Base-by-base conservation (phyloP, 2,113 vertebrate genomes). In the Morone chrysops region DNA sequence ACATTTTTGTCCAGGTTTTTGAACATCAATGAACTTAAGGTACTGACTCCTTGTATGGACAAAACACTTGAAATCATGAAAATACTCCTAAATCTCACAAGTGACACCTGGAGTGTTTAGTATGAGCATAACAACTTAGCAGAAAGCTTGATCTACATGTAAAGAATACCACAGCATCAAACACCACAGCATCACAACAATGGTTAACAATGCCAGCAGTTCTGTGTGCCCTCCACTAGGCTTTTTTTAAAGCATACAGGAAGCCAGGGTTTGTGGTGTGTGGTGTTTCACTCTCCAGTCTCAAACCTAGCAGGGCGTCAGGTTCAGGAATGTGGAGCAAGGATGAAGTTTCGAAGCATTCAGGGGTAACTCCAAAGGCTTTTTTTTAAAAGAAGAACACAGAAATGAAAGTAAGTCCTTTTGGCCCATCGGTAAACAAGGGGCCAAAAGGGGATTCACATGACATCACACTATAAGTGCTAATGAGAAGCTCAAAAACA, bases 301-400 rank as follows among this genome's bases (percentile, higher is more conserved):
- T 78, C 77, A 73, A 82, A 85, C 84, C 87, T 90, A 86, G 90
- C 82, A 89, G 89, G 91, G 89, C 80, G 75, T 78, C 81, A 87
- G 82, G 81, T 87, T 90, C 82, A 82, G 91, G 92, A 94, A 93
- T 93, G 92, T 89, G 85, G 88, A 91, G 77, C 82, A 83, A 80
- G 89, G 79, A 93, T 91, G 84, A 89, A 78, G 88, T 93, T 95
- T 93, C 78, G 54, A 80, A 85, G 78, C 62, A 66, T 85, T 90
- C 62, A 82, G 65, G 74, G 87, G 78, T 66, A 77, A 66, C 82
- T 87, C 76, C 48, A 62, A 62, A 70, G 67, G 62, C 73, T 69
- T 88, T 82, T 75, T 67, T 31, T 45, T 40, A n/a, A 7, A 78
- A 80, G 59, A 83, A 62, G 36, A 89, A 83, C 75, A 86, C n/a